Evolutionary conservation across 2,888 invertebrate species (phyloP).

Genomic region (Pachydiplax longipennis): DNA sequence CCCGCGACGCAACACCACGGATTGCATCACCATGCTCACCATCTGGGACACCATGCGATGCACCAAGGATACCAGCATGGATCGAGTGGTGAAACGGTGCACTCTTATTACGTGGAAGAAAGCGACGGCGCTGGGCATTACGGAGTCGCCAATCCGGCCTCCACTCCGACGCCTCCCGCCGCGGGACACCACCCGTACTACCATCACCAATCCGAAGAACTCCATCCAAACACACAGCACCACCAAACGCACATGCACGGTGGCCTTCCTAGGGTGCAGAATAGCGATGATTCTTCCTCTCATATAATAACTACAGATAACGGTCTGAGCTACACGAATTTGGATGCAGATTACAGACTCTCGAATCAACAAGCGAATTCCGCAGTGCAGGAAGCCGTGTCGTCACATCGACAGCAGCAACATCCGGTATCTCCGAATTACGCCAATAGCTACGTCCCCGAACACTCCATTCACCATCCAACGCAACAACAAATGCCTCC

Average conservation of each 20-base stretch:
- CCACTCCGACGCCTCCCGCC: constrained; percentile 52
- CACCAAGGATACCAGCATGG: constrained; percentile 38
- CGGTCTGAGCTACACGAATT: constrained; percentile 87
- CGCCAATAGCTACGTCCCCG: constrained; percentile 42
- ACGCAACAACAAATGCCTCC: constrained; percentile 2
- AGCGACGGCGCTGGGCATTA: constrained; percentile 13
- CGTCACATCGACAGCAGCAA: constrained; percentile 54
- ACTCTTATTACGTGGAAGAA: not conserved
- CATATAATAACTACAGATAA: constrained; percentile 82
- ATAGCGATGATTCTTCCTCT: constrained; percentile 56
- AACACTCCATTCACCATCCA: not conserved
- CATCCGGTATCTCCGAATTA: constrained; percentile 60
- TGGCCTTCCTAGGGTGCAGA: constrained; percentile 59
- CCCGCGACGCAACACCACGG: constrained; percentile 49
- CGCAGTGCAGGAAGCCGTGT: constrained; percentile 29
- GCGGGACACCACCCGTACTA: constrained; percentile 59
- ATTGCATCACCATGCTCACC: constrained; percentile 65
- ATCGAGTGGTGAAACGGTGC: not conserved
- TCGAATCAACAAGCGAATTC: constrained; percentile 51
- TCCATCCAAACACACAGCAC: constrained; percentile 61
- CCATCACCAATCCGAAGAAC: constrained; percentile 58
- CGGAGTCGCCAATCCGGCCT: constrained; percentile 52
- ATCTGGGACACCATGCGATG: constrained; percentile 55
- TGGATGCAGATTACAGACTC: constrained; percentile 66
- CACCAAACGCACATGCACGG: constrained; percentile 56